A percentile compares a stretch with the other conserved stretches of the same genome.
Conservation (phyloP, 1,140 invertebrate genomes). For the Macrostomum lignano region DNA sequence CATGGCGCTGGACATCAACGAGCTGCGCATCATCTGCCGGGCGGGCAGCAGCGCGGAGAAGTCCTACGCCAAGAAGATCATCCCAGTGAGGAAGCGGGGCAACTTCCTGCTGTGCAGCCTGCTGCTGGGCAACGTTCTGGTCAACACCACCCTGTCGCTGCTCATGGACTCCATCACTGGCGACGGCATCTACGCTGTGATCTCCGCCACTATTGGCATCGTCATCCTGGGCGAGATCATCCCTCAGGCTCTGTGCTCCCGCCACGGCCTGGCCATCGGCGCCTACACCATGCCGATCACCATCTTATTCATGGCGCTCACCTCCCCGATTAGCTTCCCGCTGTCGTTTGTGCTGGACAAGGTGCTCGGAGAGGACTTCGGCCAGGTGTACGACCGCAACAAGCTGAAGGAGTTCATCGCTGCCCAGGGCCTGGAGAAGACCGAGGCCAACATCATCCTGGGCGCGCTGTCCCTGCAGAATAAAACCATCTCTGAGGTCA, state of each 20-base stretch:
- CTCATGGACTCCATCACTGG: constrained; percentile 70
- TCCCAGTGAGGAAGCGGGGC: constrained; percentile 34
- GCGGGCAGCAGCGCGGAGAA: constrained; percentile 33
- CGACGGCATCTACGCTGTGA: constrained; percentile 38
- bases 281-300: constrained; percentile 74
- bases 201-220: constrained; percentile 50
- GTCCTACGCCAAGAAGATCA: constrained; percentile 25
- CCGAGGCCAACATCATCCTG: constrained; percentile 89
- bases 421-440: constrained; percentile 36
- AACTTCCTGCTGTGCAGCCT: constrained; percentile 80
- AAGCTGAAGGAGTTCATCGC: constrained; percentile 2
- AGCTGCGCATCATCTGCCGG: constrained; percentile 64
- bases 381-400: constrained; percentile 2
- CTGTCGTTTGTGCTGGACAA: constrained; percentile 66
- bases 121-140: constrained; percentile 76
- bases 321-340: constrained; percentile 69
- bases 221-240: constrained; percentile 89
- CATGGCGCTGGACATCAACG: constrained; percentile 76
- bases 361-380: constrained; percentile 35
- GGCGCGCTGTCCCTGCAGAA: constrained; percentile 45
- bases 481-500: constrained; percentile 6
- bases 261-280: constrained; percentile 74
- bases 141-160: constrained; percentile 85
- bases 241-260: constrained; percentile 60
- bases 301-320: constrained; percentile 70